Conservation (phyloP, 2,113 vertebrate species). For the Sinocyclocheilus rhinocerous region DNA sequence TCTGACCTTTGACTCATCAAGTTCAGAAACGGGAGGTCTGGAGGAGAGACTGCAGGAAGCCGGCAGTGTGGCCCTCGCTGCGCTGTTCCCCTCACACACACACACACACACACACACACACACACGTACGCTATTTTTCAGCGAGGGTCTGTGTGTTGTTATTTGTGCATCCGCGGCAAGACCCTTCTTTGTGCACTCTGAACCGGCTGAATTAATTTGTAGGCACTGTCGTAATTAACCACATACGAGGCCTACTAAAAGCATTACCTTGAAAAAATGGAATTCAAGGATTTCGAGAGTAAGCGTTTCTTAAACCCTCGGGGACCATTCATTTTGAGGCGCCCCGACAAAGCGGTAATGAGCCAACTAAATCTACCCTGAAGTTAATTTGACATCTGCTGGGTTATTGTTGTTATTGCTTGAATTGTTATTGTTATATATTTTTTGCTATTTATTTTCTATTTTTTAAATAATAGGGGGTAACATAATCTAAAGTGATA, state of each 20-base stretch:
- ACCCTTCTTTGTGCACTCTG: constrained; percentile 53
- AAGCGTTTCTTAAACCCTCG: constrained; percentile 72
- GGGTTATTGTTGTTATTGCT: constrained; percentile 53
- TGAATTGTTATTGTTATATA: constrained; percentile 45
- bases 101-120: constrained; percentile 15
- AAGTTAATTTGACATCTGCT: constrained; percentile 55
- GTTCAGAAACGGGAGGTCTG: constrained; percentile 79
- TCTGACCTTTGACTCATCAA: constrained; percentile 88
- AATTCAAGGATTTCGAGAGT: constrained; percentile 69
- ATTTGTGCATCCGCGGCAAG: constrained; percentile 30
- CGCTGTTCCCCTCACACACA: neutral
- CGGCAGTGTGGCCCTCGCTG: constrained; percentile 23
- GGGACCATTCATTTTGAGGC: constrained; percentile 72
- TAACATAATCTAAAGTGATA: neutral
- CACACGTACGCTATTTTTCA: constrained; percentile 22
- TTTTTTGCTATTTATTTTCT: constrained; percentile 10
- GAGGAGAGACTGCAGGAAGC: constrained; percentile 70
- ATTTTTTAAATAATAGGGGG: neutral
- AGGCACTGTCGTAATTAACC: constrained; percentile 73
- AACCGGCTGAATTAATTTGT: constrained; percentile 69
- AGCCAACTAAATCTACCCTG: constrained; percentile 62
- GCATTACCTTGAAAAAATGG: constrained; percentile 75
- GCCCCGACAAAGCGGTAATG: constrained; percentile 69
- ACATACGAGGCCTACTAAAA: constrained; percentile 73
- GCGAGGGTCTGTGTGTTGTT: constrained; percentile 31